Evolutionary conservation across 2,888 invertebrate genomes (phyloP), one percentile per base, ranked within the genome.

Genomic region (Pheosia gnoma): DNA sequence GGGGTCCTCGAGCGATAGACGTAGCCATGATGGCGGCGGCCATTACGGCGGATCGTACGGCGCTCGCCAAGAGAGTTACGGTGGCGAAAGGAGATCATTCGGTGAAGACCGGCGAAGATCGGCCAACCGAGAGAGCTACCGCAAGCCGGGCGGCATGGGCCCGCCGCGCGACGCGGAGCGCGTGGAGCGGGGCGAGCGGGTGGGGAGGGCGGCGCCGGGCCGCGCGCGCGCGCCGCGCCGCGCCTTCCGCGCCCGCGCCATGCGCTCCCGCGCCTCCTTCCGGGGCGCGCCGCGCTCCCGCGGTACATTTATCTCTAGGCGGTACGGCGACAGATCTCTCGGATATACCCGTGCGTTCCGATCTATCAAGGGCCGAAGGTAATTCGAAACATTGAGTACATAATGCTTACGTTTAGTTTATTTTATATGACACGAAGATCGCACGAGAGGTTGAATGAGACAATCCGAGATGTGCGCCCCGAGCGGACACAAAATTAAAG

Each of bases 251-350:
- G 93, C 93, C 70, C 94, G 94, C 79, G 84, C 92, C 66, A 85
- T 95, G 85, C 94, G 95, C 82, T 87, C 95, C 72, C 89, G 94
- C 76, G 94, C 93, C 71, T 73, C 89, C 63, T 94, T 87, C 88
- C 94, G 95, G 75, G 95, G 95, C 82, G 89, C 91, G 60, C 89
- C 94, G 73, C 93, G 94, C 82, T 93, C 94, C 74, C 93, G 95
- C 75, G 90, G 93, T 77, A 78, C 88, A 66, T 91, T 89, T 83
- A 71, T 83, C 78, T 73, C 88, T 68, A 81, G 93, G 75, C 88
- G 91, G 71, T 91, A 87, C 82, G 79, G 84, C 60, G 91, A 91
- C 67, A 82, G 91, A 65, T 83, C 91, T 79, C 87, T 91, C 70
- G 86, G 86, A 47, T 91, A 90, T 83, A 86, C 89, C 71, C 90